Percentiles rank a stretch among this genome's conserved stretches.
Conservation (phyloP, 2,797 vertebrate genomes). For the Sebastes kiyomatsui region DNA sequence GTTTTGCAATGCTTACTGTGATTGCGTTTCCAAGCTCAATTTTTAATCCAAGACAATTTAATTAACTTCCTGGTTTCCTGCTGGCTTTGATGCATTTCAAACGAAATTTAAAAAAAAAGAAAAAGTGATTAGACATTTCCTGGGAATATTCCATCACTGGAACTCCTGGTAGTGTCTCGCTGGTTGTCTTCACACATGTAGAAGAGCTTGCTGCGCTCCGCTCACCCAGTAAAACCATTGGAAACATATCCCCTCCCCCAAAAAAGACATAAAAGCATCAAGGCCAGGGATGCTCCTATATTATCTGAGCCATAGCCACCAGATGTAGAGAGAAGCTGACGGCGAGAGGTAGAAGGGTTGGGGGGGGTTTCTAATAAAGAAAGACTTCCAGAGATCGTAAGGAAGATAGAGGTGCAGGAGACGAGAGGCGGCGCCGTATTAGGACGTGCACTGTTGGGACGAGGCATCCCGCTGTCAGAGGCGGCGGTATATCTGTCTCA, state of each 20-base stretch:
- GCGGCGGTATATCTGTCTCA: slow-evolving; percentile 70
- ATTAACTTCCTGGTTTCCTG: slow-evolving; percentile 69
- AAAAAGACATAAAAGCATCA: background rate
- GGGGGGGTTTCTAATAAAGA: background rate
- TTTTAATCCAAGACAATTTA: slow-evolving; percentile 74
- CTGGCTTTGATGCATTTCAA: slow-evolving; percentile 65
- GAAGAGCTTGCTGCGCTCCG: background rate
- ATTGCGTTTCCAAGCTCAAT: slow-evolving; percentile 61
- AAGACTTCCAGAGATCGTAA: slow-evolving; percentile 15
- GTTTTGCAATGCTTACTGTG: slow-evolving; percentile 44
- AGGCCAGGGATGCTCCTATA: background rate
- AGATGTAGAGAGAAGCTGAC: slow-evolving; percentile 12
- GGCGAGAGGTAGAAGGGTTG: background rate
- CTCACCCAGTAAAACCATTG: background rate
- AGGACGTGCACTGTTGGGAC: slow-evolving; percentile 25
- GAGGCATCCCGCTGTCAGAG: slow-evolving; percentile 49
- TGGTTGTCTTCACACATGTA: background rate
- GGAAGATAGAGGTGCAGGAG: slow-evolving; percentile 22
- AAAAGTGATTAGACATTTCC: slow-evolving; percentile 49
- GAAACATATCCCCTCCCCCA: background rate
- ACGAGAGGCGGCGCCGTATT: slow-evolving; percentile 39
- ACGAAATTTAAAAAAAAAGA: slow-evolving; percentile 24
- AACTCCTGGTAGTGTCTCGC: slow-evolving; percentile 2
- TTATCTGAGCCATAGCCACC: background rate
- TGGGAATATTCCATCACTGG: slow-evolving; percentile 28